These are phyloP conservation scores for Entomyzon cyanotis DNA, from an alignment of 2,113 vertebrate genomes.

Conservation along the genomic window DNA sequence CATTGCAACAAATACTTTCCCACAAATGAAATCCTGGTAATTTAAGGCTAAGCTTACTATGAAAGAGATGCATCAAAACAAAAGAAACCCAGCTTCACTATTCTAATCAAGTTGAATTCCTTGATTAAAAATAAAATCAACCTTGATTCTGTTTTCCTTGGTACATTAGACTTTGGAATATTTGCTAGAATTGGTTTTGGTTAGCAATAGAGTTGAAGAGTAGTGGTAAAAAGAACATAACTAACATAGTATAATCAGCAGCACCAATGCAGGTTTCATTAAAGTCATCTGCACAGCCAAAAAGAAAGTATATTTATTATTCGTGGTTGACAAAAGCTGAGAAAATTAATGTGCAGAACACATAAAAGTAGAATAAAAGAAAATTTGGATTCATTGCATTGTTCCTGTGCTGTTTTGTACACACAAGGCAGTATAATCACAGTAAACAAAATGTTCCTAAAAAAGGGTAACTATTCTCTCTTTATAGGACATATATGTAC, in stretches of 20 bases:
- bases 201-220: neutral
- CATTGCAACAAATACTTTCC: neutral
- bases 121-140: neutral
- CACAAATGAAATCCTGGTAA: neutral
- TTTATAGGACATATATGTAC: rapidly evolving
- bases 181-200: neutral
- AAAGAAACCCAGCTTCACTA: neutral
- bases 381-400: neutral
- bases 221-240: neutral
- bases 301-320: neutral
- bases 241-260: neutral
- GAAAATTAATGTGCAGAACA: neutral
- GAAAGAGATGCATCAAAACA: neutral
- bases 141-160: neutral
- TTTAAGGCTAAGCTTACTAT: neutral
- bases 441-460: neutral
- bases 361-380: neutral
- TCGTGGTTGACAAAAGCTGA: neutral
- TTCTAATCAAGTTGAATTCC: neutral
- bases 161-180: neutral
- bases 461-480: neutral
- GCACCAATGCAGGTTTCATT: neutral
- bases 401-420: neutral
- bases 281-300: neutral
- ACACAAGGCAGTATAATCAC: neutral